Evolutionary conservation across 2,113 vertebrate genomes (phyloP).

Genomic region (Bubo scandiacus): DNA sequence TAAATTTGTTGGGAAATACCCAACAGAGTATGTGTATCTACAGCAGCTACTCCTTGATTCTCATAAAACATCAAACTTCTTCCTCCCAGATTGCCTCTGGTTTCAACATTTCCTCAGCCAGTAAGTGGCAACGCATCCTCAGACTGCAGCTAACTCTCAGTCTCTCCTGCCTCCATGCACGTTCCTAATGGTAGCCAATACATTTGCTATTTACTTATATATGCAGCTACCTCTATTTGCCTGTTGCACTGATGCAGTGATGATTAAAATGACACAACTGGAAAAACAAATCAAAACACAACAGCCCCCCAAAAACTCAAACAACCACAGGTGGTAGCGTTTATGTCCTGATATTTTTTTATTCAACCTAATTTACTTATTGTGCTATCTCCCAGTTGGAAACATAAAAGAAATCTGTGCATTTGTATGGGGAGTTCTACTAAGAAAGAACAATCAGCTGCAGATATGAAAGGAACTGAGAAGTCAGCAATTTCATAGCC

Average conservation of each 20-base stretch:
- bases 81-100: background rate
- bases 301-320: background rate
- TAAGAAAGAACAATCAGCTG: constrained; percentile 34
- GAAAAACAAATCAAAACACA: background rate
- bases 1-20: background rate
- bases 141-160: background rate
- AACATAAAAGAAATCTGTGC: background rate
- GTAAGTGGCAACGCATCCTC: background rate
- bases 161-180: background rate
- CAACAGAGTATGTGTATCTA: background rate
- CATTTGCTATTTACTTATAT: background rate
- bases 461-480: constrained; percentile 8
- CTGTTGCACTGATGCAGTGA: background rate
- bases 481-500: constrained; percentile 37
- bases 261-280: background rate
- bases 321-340: background rate
- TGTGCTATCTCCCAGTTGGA: background rate
- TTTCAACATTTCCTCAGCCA: background rate
- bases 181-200: background rate
- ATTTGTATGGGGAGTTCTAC: background rate
- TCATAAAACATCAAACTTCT: background rate
- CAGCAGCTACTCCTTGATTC: background rate
- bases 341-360: background rate
- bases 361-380: background rate
- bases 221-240: background rate